These are phyloP conservation scores for Zhuqinia jingwanae DNA, from an alignment of 2,888 invertebrate species.

Conservation along the genomic window DNA sequence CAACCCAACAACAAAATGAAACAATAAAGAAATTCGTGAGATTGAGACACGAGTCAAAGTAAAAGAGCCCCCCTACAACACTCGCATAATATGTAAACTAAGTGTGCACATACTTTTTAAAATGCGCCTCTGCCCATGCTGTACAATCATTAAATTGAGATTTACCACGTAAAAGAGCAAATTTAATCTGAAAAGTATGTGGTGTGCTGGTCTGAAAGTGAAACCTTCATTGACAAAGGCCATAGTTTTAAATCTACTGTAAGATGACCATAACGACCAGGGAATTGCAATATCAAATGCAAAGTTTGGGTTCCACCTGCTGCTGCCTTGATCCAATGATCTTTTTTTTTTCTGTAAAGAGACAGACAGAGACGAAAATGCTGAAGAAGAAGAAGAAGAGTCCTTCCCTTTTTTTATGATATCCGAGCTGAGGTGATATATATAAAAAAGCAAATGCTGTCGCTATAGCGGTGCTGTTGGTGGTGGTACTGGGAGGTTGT, in stretches of 20 bases:
- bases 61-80: neutral
- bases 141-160: neutral
- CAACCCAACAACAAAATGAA: neutral
- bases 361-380: no score
- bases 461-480: neutral
- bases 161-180: no score
- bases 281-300: neutral
- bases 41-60: constrained; percentile 1
- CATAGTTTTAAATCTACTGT: neutral
- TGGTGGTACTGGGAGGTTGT: constrained; percentile 61
- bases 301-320: no score
- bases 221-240: neutral
- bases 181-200: no score
- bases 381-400: constrained; percentile 17
- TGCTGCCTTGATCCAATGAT: no score
- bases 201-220: constrained; percentile 17
- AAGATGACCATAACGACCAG: neutral
- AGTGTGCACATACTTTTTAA: neutral
- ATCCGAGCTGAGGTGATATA: neutral
- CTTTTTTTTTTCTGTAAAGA: no score
- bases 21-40: constrained; percentile 39
- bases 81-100: no score
- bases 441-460: no score
- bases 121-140: neutral
- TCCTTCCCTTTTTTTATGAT: neutral